Evolutionary conservation across 2,797 vertebrate species (phyloP).

Genomic region (Fistularia commersonii): DNA sequence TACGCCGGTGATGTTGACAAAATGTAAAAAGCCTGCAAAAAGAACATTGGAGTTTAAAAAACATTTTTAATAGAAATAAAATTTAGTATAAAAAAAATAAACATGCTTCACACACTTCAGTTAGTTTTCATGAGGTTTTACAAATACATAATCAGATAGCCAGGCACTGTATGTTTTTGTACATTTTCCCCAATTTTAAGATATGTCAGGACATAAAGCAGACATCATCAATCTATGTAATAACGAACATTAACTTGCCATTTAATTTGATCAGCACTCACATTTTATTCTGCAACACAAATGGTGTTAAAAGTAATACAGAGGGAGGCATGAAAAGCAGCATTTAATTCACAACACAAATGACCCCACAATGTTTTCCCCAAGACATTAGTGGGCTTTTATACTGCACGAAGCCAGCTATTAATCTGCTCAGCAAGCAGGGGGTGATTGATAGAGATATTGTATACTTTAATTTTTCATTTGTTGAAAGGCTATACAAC

Average conservation of each 20-base stretch:
- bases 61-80: constrained; percentile 98
- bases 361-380: constrained; percentile 73
- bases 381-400: constrained; percentile 57
- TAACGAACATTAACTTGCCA: constrained; percentile 93
- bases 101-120: constrained; percentile 93
- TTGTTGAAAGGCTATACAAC: constrained; percentile 50
- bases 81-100: constrained; percentile 88
- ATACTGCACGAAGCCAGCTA: constrained; percentile 43
- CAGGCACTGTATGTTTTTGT: constrained; percentile 91
- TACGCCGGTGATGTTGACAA: too few species aligned
- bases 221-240: constrained; percentile 88
- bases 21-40: constrained; percentile 14
- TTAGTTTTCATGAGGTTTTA: constrained; percentile 80
- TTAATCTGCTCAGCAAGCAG: constrained; percentile 57
- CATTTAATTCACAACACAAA: constrained; percentile 80
- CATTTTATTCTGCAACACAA: constrained; percentile 85
- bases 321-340: constrained; percentile 62
- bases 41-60: constrained; percentile 77
- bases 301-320: constrained; percentile 73
- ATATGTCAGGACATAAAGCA: constrained; percentile 89
- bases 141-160: constrained; percentile 90
- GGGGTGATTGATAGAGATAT: constrained; percentile 53
- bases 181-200: constrained; percentile 73
- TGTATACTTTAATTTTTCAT: constrained; percentile 56
- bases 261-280: constrained; percentile 91